Conservation (phyloP, 2,113 vertebrate genomes). For the Rallus limicola region DNA sequence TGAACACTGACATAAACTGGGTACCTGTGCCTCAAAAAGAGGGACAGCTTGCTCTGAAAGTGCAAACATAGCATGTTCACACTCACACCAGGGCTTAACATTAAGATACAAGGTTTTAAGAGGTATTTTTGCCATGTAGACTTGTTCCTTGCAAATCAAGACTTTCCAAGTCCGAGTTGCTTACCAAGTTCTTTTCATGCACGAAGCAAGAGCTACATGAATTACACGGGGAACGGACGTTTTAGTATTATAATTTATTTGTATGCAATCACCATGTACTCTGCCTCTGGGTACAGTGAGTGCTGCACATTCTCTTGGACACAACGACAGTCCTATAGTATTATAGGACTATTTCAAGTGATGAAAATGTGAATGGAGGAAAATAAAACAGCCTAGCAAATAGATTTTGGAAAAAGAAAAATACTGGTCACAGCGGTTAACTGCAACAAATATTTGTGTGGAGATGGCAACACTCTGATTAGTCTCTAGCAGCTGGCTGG, state of each 20-base stretch:
- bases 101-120: background rate
- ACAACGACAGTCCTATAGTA: constrained; percentile 49
- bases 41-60: background rate
- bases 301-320: constrained; percentile 43
- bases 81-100: background rate
- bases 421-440: background rate
- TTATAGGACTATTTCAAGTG: background rate
- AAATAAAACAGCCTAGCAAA: background rate
- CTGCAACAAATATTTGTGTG: background rate
- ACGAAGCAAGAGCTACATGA: background rate
- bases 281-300: constrained; percentile 21
- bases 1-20: background rate
- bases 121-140: background rate
- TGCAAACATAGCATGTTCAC: background rate
- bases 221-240: constrained; percentile 1
- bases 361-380: constrained; percentile 38
- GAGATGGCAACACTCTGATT: background rate
- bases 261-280: constrained; percentile 38
- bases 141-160: background rate
- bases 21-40: background rate
- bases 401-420: background rate
- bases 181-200: background rate
- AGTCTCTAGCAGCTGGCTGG: constrained; percentile 86
- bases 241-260: constrained; percentile 67
- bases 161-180: background rate